Evolutionary conservation across 2,113 vertebrate species (phyloP), one percentile per base, ranked within the genome.

Genomic region (Halcyon senegalensis): DNA sequence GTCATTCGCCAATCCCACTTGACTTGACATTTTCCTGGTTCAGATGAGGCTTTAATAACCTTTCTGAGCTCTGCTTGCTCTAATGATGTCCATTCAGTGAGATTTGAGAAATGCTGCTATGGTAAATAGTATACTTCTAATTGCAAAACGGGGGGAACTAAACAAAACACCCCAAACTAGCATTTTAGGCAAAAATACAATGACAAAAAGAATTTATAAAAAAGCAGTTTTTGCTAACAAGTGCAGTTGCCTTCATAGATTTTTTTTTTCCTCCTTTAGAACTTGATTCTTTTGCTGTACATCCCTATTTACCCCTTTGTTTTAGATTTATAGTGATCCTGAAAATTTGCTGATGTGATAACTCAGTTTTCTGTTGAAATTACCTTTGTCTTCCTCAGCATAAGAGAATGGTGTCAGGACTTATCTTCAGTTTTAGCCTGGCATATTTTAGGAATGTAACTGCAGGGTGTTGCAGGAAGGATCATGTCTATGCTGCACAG

Each of bases 31-130:
- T 98, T 97, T 48, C 67, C 21, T 96, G 79, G 94, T 93, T 97
- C 87, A 94, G 93, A 97, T 98, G 96, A 96, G 96, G 95, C 95
- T 97, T 69, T 97, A 97, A 97, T 96, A 97, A 97, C 92, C 95
- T 98, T 97, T 97, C 96, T 91, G 77, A 87, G 96, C 89, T 96
- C 82, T 92, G 90, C 87, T 97, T 39, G 16, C 84, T 97, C 95
- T 98, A 98, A 98, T 98, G 97, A 97, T 97, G 94, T 95, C 96
- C 96, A 51, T 94, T 94, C 94, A 94, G 17, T 64, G 75, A 96
- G 93, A 81, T 56, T 67, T 86, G 81, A 89, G 75, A 35, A 53
- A 31, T 70, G 73, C 90, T 90, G 91, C 77, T 69, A 48, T 78
- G 55, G 94, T 87, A 90, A 96, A 96, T 76, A 86, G 16, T 68